Evolutionary conservation across 2,888 invertebrate species (phyloP).

Genomic region (Philereme vetulata): DNA sequence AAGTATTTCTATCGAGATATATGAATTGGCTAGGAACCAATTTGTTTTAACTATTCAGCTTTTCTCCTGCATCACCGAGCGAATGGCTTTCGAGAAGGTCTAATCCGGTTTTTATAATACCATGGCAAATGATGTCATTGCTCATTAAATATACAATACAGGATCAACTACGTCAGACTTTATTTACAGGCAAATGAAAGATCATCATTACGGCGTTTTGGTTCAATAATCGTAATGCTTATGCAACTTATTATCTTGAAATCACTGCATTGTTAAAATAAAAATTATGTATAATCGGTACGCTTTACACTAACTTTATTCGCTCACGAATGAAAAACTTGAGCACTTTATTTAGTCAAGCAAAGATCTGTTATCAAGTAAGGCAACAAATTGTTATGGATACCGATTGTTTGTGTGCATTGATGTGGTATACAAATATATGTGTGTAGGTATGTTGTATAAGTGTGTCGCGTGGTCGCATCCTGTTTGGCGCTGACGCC

Average conservation of each 20-base stretch:
- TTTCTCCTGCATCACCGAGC: conserved; percentile 18
- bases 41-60: conserved; percentile 13
- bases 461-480: conserved; percentile 72
- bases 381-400: conserved; percentile 44
- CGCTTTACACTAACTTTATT: not conserved
- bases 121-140: conserved; percentile 32
- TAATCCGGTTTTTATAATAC: conserved; percentile 26
- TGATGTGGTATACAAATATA: conserved; percentile 30
- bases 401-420: conserved; percentile 47
- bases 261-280: not conserved
- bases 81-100: conserved; percentile 24
- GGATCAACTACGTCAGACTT: conserved; percentile 26
- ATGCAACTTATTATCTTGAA: conserved; percentile 3
- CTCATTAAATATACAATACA: conserved; percentile 29
- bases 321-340: conserved; percentile 6
- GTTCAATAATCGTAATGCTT: not conserved
- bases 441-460: conserved; percentile 37
- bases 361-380: conserved; percentile 24
- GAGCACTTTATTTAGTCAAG: conserved; percentile 16
- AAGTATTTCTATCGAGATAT: conserved; percentile 1
- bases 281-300: not conserved
- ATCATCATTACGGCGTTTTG: conserved; percentile 20
- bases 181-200: conserved; percentile 26
- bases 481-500: conserved; percentile 77
- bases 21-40: not conserved